phyloP scores from a whole-genome alignment of 2,888 invertebrate species.

The Slavum lentiscoides region DNA sequence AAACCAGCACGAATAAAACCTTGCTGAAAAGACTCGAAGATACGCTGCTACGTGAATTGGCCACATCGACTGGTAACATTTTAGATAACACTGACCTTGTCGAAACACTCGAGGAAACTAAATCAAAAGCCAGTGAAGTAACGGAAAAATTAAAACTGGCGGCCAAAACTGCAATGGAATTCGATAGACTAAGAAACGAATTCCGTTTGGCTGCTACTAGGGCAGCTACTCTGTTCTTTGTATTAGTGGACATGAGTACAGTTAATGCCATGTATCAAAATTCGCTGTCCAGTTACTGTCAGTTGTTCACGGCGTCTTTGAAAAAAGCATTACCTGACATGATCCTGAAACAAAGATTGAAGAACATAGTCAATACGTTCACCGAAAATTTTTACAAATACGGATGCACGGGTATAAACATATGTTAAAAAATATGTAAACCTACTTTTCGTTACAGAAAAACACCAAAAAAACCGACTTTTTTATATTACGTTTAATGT shows the following conservation, averaged over 20 bases:
- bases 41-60: slow-evolving; percentile 79
- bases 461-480: background rate
- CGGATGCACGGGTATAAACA: slow-evolving; percentile 74
- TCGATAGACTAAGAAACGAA: slow-evolving; percentile 80
- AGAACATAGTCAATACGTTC: slow-evolving; percentile 80
- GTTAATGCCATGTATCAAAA: slow-evolving; percentile 93
- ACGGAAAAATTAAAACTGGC: slow-evolving; percentile 73
- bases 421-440: background rate
- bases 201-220: slow-evolving; percentile 84
- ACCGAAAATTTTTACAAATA: slow-evolving; percentile 89
- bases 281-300: slow-evolving; percentile 80
- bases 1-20: slow-evolving; percentile 85
- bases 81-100: slow-evolving; percentile 86
- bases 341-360: slow-evolving; percentile 72
- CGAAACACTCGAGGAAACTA: slow-evolving; percentile 84
- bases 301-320: slow-evolving; percentile 80
- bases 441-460: background rate
- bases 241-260: slow-evolving; percentile 84
- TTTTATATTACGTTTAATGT: background rate
- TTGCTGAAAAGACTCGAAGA: slow-evolving; percentile 82
- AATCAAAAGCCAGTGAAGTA: slow-evolving; percentile 82
- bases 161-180: slow-evolving; percentile 75
- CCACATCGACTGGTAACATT: slow-evolving; percentile 85
- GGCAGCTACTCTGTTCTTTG: slow-evolving; percentile 88
- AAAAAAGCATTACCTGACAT: slow-evolving; percentile 82